Evolutionary conservation across 2,113 vertebrate genomes (phyloP).

Genomic region (Gymnorhina tibicen): DNA sequence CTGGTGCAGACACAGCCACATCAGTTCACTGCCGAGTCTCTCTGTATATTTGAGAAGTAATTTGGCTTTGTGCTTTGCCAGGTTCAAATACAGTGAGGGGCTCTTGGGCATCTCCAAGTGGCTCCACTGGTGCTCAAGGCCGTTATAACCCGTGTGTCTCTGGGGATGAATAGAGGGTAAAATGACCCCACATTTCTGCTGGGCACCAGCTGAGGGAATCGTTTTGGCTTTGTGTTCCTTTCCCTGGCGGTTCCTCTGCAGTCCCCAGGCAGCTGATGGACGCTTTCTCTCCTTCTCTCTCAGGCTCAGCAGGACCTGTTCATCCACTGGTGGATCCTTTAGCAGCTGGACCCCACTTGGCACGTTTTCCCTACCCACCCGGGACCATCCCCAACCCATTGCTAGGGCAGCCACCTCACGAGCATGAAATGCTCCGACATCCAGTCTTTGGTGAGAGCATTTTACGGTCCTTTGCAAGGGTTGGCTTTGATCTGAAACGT

Average conservation of each 20-base stretch:
- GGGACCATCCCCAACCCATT: constrained; percentile 93
- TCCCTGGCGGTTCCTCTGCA: rapidly evolving
- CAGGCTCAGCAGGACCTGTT: constrained; percentile 89
- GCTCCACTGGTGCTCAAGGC: not conserved
- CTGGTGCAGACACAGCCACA: not conserved
- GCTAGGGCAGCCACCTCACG: constrained; percentile 90
- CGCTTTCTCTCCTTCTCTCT: not conserved
- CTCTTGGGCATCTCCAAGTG: not conserved
- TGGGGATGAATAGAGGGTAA: not conserved
- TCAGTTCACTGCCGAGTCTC: not conserved
- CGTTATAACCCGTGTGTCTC: rapidly evolving
- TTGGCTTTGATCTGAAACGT: not conserved
- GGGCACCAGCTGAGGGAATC: not conserved
- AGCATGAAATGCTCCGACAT: constrained; percentile 98
- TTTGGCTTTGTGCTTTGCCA: not conserved
- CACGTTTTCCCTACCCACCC: constrained; percentile 93
- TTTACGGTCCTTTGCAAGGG: not conserved
- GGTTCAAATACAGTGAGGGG: not conserved
- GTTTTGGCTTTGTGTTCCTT: not conserved
- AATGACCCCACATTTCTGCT: not conserved
- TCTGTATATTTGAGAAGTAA: not conserved
- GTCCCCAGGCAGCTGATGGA: not conserved
- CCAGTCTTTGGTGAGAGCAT: constrained; percentile 89
- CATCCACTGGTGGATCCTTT: constrained; percentile 89
- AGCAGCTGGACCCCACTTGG: constrained; percentile 90